Evolutionary conservation across 2,113 vertebrate species (phyloP).

Genomic region (Neoarius graeffei): DNA sequence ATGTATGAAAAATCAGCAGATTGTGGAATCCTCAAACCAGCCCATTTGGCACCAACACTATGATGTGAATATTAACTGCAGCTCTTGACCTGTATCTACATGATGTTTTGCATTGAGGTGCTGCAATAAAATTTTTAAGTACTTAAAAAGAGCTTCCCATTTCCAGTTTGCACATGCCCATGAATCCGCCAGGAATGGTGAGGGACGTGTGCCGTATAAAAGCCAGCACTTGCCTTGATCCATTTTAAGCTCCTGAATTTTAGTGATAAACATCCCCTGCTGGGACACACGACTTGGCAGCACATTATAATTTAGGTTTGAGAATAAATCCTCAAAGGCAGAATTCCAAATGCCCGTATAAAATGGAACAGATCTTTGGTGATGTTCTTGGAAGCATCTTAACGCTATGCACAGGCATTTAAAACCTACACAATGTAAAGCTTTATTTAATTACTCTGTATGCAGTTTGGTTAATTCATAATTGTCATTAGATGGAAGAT

Average conservation of each 20-base stretch:
- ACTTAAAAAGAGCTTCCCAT: background rate
- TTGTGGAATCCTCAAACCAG: background rate
- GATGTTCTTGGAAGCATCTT: background rate
- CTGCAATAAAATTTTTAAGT: background rate
- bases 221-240: slow-evolving; percentile 9
- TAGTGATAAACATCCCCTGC: slow-evolving; percentile 1
- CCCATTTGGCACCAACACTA: background rate
- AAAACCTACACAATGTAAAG: background rate
- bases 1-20: background rate
- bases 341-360: slow-evolving; percentile 9
- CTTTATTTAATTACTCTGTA: background rate
- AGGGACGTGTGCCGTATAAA: background rate
- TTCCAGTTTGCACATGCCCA: background rate
- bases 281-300: slow-evolving; percentile 23
- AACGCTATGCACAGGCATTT: background rate
- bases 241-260: background rate
- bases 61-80: background rate
- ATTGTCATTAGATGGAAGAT: background rate
- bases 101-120: background rate
- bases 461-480: background rate
- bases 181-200: background rate
- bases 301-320: slow-evolving; percentile 7
- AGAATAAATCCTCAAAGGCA: slow-evolving; percentile 28
- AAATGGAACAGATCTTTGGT: background rate
- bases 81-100: background rate